These are phyloP conservation scores for Fregetta grallaria DNA, from an alignment of 2,113 vertebrate genomes.

Conservation along the genomic window DNA sequence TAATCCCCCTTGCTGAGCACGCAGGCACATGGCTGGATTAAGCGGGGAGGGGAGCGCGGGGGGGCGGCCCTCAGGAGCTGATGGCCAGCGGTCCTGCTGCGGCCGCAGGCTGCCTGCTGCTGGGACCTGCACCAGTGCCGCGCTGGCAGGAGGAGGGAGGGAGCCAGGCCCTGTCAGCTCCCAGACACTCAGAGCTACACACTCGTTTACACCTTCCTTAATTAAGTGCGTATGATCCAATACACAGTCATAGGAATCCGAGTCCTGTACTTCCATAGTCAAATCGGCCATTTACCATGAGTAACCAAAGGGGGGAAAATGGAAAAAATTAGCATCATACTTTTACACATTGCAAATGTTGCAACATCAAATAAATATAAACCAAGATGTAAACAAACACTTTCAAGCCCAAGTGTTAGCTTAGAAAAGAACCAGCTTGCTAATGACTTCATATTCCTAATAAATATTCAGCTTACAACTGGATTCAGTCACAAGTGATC, in stretches of 20 bases:
- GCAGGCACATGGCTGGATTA: slow-evolving; percentile 26
- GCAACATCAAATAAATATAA: background rate
- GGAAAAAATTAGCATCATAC: background rate
- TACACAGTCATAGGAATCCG: fast-evolving
- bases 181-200: background rate
- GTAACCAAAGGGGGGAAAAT: background rate
- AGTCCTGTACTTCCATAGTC: background rate
- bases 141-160: background rate
- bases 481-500: background rate
- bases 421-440: background rate
- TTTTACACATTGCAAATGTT: fast-evolving
- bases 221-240: fast-evolving
- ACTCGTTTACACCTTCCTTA: background rate
- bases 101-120: background rate
- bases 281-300: background rate
- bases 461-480: background rate
- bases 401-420: background rate
- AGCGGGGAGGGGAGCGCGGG: fast-evolving
- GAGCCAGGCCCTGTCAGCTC: background rate
- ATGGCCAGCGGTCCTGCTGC: background rate
- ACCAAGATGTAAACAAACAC: background rate
- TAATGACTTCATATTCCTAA: background rate
- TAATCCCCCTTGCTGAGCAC: slow-evolving; percentile 55
- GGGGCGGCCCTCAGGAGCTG: background rate
- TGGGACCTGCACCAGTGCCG: background rate